Base-by-base conservation (phyloP, 2,888 invertebrate genomes). In the Melanostoma scalare region DNA sequence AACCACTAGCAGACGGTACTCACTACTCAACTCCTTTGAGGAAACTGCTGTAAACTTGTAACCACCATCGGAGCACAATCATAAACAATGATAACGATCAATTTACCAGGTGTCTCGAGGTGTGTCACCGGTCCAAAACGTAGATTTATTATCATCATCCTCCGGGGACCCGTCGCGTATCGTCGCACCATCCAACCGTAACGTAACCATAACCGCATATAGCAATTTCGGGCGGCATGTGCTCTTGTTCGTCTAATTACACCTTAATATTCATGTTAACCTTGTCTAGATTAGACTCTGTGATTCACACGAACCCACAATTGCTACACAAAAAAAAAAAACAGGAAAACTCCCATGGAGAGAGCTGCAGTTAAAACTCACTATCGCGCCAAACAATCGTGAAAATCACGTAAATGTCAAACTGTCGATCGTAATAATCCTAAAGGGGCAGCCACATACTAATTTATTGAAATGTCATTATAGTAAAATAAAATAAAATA, bases 41-140 rank as follows among this genome's bases (percentile, higher is more conserved):
- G 68, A 72, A 77, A 72, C 69, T 46, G 30, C 69, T 79, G 73
- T 44, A 63, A 63, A 30, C 48, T 63, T 63, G 63, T 63, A 50
- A 63, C 50, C 68, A 53, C 56, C 31, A 53, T 42, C 67, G 55
- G 33, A 46, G 33, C 52, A 52, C 60, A 46, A 77, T 73, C 82
- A 74, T 82, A 82, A 82, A 82, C 78, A 52, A 82, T 69, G 78
- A 82, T 82, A 82, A 74, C 73, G 56, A 82, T 82, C 82, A 78
- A 48, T 78, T 63, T 65, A 73, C 82, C 68, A 78, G 78, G 78
- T 82, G 78, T 77, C 69, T 75, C 63, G 63, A 78, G 82, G 77
- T 73, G 82, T 82, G 78, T 82, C 73, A 68, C 78, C 72, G 68
- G 61, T 72, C 60, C 53, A 67, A 67, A 72, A 65, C 10, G 36